Evolutionary conservation across 2,797 vertebrate species (phyloP).

Genomic region (Platyrinchus mystaceus): DNA sequence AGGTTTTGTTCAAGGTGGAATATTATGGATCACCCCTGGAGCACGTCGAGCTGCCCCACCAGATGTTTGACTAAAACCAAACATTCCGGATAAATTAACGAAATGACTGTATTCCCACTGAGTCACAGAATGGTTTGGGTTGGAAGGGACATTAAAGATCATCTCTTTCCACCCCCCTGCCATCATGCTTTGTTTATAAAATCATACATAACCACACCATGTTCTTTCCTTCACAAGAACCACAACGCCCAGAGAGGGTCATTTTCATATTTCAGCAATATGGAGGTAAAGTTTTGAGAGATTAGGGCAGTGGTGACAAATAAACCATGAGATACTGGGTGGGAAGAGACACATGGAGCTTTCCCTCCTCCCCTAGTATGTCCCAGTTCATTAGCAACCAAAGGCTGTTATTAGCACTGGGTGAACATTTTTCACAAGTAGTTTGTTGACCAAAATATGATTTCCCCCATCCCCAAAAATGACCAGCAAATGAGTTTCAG

Average conservation of each 20-base stretch:
- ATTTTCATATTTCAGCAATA: constrained; percentile 1
- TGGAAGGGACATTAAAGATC: not conserved
- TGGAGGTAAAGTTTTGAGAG: not conserved
- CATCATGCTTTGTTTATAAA: not conserved
- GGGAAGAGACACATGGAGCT: not conserved
- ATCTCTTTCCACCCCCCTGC: not conserved
- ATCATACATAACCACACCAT: not conserved
- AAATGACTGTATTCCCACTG: not conserved
- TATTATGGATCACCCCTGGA: not conserved
- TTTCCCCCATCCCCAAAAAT: not conserved
- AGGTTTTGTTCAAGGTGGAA: not conserved
- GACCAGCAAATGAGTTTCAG: not conserved
- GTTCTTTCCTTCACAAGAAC: not conserved
- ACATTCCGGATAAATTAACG: not conserved
- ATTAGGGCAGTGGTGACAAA: not conserved
- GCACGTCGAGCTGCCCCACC: accelerated
- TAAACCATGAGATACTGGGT: not conserved
- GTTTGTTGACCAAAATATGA: not conserved
- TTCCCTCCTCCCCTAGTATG: not conserved
- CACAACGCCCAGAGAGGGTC: not conserved
- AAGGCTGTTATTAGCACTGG: not conserved
- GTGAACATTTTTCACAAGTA: not conserved
- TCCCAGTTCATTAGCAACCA: not conserved
- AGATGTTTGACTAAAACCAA: not conserved
- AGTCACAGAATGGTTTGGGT: not conserved